A percentile compares a stretch with the other conserved stretches of the same genome.
phyloP scores from a whole-genome alignment of 1,140 invertebrate species.

The Hylaeus anthracinus region DNA sequence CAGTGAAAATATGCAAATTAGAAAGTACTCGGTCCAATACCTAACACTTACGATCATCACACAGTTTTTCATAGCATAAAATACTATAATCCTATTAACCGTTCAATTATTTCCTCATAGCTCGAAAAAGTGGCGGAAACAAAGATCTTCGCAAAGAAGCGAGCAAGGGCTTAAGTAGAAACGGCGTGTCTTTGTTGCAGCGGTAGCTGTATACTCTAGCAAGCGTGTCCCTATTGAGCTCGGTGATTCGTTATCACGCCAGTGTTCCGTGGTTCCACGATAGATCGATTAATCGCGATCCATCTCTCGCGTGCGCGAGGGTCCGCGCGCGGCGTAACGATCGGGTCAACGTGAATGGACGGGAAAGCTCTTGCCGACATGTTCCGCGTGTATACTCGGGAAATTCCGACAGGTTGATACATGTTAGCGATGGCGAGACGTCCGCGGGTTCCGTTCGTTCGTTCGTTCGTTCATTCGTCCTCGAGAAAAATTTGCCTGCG shows the following conservation, averaged over 20 bases:
- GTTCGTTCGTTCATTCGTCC: too few relatives aligned
- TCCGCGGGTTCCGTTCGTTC: background rate
- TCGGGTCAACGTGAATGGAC: slow-evolving; percentile 45
- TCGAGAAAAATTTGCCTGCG: slow-evolving; percentile 24
- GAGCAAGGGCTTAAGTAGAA: background rate
- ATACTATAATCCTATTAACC: too few relatives aligned
- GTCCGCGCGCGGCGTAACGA: slow-evolving; percentile 25
- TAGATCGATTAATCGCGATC: slow-evolving; percentile 69
- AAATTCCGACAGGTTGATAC: slow-evolving; percentile 56
- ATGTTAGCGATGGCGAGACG: slow-evolving; percentile 15
- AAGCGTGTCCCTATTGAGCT: slow-evolving; percentile 49
- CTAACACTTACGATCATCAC: too few relatives aligned
- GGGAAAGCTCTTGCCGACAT: slow-evolving; percentile 37
- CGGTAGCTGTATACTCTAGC: slow-evolving; percentile 34
- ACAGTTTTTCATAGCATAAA: too few relatives aligned
- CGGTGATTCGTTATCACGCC: slow-evolving; percentile 64
- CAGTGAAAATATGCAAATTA: too few relatives aligned
- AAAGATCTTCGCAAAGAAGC: too few relatives aligned
- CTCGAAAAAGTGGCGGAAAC: too few relatives aligned
- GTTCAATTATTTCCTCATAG: too few relatives aligned
- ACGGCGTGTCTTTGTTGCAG: slow-evolving; percentile 35
- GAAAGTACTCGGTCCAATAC: too few relatives aligned
- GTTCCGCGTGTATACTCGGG: slow-evolving; percentile 37
- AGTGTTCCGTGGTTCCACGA: slow-evolving; percentile 51
- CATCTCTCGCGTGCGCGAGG: slow-evolving; percentile 46